Evolutionary conservation across 1,140 invertebrate species (phyloP), one percentile per base, ranked within the genome.

Genomic region (Caerostris darwini): DNA sequence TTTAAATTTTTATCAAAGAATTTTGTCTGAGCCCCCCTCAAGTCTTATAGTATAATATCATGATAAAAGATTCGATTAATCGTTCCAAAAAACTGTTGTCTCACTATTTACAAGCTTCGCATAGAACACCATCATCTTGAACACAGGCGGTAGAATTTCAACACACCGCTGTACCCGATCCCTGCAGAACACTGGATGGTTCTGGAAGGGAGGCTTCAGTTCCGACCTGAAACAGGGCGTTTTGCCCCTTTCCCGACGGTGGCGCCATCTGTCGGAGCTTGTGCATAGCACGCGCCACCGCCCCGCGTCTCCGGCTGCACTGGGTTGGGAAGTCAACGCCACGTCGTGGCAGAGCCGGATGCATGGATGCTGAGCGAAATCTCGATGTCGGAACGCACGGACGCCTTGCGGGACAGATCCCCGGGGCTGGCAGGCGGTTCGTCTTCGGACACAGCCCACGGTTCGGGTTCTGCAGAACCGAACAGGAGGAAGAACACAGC

Each of bases 401-500:
- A 94, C 8, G 93, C 93, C 69, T 94, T 94, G 58, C 93, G 83
- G 8, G 93, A 90, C 4, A 83, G 3, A n/a, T 94, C 93, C 7
- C 61, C 71, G 2, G 59, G 88, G 3, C 17, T 57, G 1, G 57
- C 19, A 10, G 50, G n/a, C n/a, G 87, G 87, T 67, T 82, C 86
- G 3, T 89, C 87, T 19, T 92, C 64, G 8, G 81, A 58, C 10
- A 92, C 81, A 14, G 94, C 94, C 98, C 98, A 99, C 3, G 97
- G 95, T 95, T 99, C 98, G 95, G 98, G 97, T 95, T 98, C 97
- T 1, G 98, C 98, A 2, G 97, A 97, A 1, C 97, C 98, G 95
- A 98, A 98, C 67, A 98, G 96, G 7, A 97, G 96, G 95, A 98
- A 99, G 6, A 97, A 96, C 0, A 98, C 54, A 90, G 98, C 97